Evolutionary conservation across 2,888 invertebrate species (phyloP), one percentile per base, ranked within the genome.

Genomic region (Phengaris alcon): DNA sequence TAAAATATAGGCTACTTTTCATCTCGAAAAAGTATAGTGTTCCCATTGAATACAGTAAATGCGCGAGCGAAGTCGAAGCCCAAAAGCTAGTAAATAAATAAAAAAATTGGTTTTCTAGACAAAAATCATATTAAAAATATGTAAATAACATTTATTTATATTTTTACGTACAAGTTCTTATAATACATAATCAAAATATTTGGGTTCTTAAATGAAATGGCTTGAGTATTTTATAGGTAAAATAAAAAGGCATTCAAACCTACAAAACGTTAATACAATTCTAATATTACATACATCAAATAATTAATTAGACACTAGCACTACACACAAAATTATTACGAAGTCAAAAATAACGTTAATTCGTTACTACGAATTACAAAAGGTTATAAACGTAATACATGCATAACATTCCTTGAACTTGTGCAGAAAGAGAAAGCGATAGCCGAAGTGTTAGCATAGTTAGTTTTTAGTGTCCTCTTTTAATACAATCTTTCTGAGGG

Each of bases 401-500:
- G 82, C 82, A 81, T 57, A 78, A 72, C 52, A 51, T 72, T 10
- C n/a, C n/a, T 55, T 69, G 9, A 55, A 48, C 44, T 46, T 55
- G 75, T 75, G 75, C 74, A 79, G 77, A 79, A 78, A 77, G 69
- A 81, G 77, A 15, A 82, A 83, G 82, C 82, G 75, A 78, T 77
- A 82, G 82, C 79, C 76, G 80, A 82, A 81, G 77, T 81, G 83
- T 87, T 88, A 88, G 84, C 80, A 74, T 76, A 81, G 84, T 89
- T 89, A 89, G 85, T 87, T 82, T 83, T 81, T 79, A 77, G 77
- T 77, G 82, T 80, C 87, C 84, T 83, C 88, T 85, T 86, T 85
- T 86, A 86, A 88, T 79, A 78, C 79, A 52, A 44, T 52, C 5
- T n/a, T n/a, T 51, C 10, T 13, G 35, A 35, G 35, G 3, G 35